phyloP scores from a whole-genome alignment of 2,113 vertebrate species.

The Antechinus stuartii region DNA sequence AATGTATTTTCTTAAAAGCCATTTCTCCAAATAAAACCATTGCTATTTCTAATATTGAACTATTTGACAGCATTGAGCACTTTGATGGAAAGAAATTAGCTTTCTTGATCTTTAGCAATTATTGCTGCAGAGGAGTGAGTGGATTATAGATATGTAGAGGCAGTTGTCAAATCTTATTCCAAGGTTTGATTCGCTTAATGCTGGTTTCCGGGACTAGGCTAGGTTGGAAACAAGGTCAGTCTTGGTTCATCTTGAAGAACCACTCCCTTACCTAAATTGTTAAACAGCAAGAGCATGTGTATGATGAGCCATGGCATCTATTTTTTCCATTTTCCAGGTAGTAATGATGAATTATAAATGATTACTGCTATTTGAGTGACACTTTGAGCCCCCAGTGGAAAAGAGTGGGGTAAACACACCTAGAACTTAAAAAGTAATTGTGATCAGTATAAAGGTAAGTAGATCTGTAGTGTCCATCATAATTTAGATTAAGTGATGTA shows the following conservation, averaged over 20 bases:
- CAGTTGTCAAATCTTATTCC: neutral
- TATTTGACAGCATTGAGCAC: neutral
- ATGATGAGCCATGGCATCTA: neutral
- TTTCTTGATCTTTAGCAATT: neutral
- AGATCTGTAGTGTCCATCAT: neutral
- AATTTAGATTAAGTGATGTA: neutral
- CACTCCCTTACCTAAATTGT: neutral
- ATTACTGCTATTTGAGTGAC: neutral
- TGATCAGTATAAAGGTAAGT: neutral
- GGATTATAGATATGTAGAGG: neutral
- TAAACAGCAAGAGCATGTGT: neutral
- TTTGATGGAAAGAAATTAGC: neutral
- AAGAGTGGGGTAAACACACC: neutral
- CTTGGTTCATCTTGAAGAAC: neutral
- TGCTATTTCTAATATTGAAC: neutral
- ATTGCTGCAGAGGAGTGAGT: neutral
- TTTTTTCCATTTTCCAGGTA: neutral
- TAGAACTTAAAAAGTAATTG: neutral
- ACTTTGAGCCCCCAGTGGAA: neutral
- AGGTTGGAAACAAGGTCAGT: neutral
- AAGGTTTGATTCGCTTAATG: neutral
- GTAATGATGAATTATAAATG: neutral
- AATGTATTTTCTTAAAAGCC: neutral
- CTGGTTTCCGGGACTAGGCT: neutral
- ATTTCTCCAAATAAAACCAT: neutral